phyloP scores from a whole-genome alignment of 2,113 vertebrate genomes.

The Microcebus murinus region DNA sequence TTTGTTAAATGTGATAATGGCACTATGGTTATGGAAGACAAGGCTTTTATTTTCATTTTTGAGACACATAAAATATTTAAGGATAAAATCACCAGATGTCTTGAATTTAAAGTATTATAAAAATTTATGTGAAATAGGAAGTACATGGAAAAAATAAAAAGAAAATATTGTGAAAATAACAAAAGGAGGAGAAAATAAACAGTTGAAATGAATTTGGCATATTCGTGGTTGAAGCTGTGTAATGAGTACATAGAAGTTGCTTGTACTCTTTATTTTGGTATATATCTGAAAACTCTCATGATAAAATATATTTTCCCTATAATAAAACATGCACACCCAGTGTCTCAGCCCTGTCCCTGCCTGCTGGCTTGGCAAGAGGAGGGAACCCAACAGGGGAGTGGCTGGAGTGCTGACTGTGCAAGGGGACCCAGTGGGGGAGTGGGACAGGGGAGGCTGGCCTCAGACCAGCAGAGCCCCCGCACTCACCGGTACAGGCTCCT shows the following conservation, averaged over 20 bases:
- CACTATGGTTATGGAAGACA: neutral
- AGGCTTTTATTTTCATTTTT: neutral
- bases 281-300: neutral
- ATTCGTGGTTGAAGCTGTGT: too few species aligned
- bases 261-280: neutral
- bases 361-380: neutral
- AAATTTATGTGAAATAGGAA: too few species aligned
- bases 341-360: neutral
- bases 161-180: too few species aligned
- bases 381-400: accelerated
- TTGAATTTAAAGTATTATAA: too few species aligned
- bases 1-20: neutral
- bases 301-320: neutral
- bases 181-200: too few species aligned
- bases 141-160: too few species aligned
- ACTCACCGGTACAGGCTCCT: conserved; percentile 30
- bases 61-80: too few species aligned
- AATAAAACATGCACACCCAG: neutral
- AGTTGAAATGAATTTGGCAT: too few species aligned
- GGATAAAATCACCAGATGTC: too few species aligned
- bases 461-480: neutral
- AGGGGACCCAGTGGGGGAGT: too few species aligned
- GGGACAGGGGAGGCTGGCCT: accelerated
- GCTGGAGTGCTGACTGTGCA: too few species aligned
- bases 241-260: too few species aligned